phyloP scores from a whole-genome alignment of 2,888 invertebrate genomes.

The Anticlea derivata region DNA sequence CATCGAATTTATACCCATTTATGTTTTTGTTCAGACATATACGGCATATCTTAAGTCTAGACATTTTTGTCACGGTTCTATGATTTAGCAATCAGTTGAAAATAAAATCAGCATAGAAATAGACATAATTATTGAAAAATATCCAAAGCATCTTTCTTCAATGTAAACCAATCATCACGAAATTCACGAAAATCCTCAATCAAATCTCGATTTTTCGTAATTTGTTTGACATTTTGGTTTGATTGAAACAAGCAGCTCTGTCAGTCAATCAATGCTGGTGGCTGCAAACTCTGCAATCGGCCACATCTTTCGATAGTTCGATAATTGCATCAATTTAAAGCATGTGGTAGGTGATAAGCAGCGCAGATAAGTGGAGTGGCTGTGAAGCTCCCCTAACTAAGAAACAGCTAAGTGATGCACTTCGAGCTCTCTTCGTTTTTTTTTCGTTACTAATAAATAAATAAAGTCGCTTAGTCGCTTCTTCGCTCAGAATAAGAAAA shows the following conservation, averaged over 20 bases:
- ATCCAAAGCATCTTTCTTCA: slow-evolving; percentile 14
- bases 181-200: neutral
- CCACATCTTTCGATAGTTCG: too few relatives aligned
- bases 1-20: slow-evolving; percentile 52
- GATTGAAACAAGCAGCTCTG: neutral
- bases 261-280: too few relatives aligned
- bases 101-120: neutral
- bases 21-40: slow-evolving; percentile 55
- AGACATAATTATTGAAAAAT: slow-evolving; percentile 6
- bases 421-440: too few relatives aligned
- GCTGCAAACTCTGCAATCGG: too few relatives aligned
- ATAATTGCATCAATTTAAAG: too few relatives aligned
- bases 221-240: neutral
- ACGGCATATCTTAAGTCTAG: slow-evolving; percentile 52
- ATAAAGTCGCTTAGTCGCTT: too few relatives aligned
- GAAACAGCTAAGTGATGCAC: too few relatives aligned
- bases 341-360: too few relatives aligned
- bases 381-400: too few relatives aligned
- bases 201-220: neutral
- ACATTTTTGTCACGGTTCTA: slow-evolving; percentile 38
- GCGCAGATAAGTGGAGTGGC: too few relatives aligned
- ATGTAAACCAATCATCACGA: slow-evolving; percentile 2
- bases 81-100: neutral
- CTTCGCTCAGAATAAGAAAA: too few relatives aligned
- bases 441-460: too few relatives aligned